These are phyloP conservation scores for Potamarius usumacintae DNA, from an alignment of 2,113 vertebrate genomes.

Conservation along the genomic window DNA sequence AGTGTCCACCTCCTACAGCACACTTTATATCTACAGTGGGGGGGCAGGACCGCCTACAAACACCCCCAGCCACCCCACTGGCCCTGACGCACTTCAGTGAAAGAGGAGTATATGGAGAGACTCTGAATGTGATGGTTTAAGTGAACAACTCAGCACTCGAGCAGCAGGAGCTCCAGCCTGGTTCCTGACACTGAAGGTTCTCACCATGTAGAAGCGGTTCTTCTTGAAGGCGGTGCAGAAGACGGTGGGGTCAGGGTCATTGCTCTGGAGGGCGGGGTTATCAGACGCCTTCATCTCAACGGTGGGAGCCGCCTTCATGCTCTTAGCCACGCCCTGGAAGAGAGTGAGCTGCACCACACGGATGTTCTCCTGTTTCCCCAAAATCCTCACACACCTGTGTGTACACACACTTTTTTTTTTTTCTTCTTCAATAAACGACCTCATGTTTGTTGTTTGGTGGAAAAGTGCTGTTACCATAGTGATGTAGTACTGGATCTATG, in stretches of 20 bases:
- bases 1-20: not conserved
- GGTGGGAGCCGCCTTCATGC: constrained; percentile 83
- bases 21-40: too few species aligned
- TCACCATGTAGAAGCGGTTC: constrained; percentile 97
- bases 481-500: not conserved
- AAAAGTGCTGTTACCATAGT: not conserved
- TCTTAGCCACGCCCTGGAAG: constrained; percentile 91
- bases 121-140: too few species aligned
- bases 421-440: not conserved
- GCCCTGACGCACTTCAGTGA: not conserved
- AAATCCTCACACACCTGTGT: constrained; percentile 89
- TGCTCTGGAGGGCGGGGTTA: constrained; percentile 89
- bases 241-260: constrained; percentile 87
- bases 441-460: not conserved
- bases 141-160: too few species aligned
- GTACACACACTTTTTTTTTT: not conserved
- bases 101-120: too few species aligned
- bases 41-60: not conserved
- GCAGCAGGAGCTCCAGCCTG: too few species aligned
- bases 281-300: constrained; percentile 98
- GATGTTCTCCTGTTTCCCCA: constrained; percentile 97
- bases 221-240: constrained; percentile 98
- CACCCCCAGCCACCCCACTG: not conserved
- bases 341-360: constrained; percentile 88
- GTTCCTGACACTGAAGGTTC: constrained; percentile 25